Percentiles rank a stretch among this genome's conserved stretches.
Evolutionary conservation across 2,797 vertebrate species (phyloP).

Genomic region (Pteronotus mesoamericanus): DNA sequence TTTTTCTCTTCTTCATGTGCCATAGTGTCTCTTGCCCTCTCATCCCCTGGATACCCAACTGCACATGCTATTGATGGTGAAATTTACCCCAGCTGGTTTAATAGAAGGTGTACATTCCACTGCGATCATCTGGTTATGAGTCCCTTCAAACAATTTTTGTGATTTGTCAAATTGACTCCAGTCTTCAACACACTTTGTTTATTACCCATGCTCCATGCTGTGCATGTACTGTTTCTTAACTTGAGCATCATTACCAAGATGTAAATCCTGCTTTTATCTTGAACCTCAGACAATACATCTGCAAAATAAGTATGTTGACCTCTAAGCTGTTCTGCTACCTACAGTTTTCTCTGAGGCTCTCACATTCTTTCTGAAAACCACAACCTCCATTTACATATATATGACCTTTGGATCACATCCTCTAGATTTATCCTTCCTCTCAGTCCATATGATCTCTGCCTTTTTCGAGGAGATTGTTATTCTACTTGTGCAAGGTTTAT

Average conservation of each 20-base stretch:
- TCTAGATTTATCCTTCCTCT: not conserved
- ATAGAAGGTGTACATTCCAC: not conserved
- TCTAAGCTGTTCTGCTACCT: not conserved
- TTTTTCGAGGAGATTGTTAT: not conserved
- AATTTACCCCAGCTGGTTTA: not conserved
- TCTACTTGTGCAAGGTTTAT: not conserved
- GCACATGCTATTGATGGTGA: not conserved
- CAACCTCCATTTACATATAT: accelerated
- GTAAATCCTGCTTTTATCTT: not conserved
- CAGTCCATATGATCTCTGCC: not conserved
- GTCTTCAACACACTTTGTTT: not conserved
- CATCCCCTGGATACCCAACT: not conserved
- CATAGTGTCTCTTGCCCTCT: not conserved
- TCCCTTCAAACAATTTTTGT: not conserved
- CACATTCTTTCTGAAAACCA: not conserved
- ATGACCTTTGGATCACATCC: not conserved
- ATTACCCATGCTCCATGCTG: not conserved
- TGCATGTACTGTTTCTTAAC: not conserved
- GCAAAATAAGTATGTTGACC: not conserved
- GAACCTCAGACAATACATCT: not conserved
- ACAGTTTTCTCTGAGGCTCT: not conserved
- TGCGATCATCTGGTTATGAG: not conserved
- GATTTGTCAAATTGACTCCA: not conserved
- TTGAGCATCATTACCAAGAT: not conserved
- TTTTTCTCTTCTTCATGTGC: not conserved